Evolutionary conservation across 2,797 vertebrate genomes (phyloP), one percentile per base, ranked within the genome.

Genomic region (Delichon dasypus): DNA sequence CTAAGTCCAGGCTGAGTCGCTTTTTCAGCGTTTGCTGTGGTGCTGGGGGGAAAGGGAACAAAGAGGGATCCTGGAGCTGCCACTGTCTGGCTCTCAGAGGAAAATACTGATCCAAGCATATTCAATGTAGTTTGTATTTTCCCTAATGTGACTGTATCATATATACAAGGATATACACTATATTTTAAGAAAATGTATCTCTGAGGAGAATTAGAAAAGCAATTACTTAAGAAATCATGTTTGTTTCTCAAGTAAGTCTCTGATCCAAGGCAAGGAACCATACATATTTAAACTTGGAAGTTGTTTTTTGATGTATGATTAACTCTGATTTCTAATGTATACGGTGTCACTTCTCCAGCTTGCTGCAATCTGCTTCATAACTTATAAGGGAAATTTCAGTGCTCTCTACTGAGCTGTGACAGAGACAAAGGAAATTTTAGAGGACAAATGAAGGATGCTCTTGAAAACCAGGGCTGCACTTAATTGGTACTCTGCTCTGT

Each of bases 381-480:
- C 64, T 54, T 74, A 5, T 0, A 61, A 27, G 77, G 38, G 67
- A 85, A 90, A 86, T 84, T 72, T 79, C 80, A 79, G 67, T 57
- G 58, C 79, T 91, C 27, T 65, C 58, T 81, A 16, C 50, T 73
- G 79, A 89, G 74, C 62, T 81, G 82, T 82, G 74, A 38, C 89
- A 91, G 71, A 90, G 79, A 93, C 89, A 96, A 96, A 94, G 61
- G 77, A 76, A 85, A 94, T 85, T 84, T 91, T 82, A 93, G 88
- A 96, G 95, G 94, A 71, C 83, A 90, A 93, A 88, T 90, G 80
- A 94, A 95, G 94, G 77, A 93, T 85, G 80, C 30, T 48, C 22
- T 84, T 71, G 80, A 81, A 88, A 94, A 53, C n/a, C 36, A 20
- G 38, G 57, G 75, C 74, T 85, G 81, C n/a, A n/a, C n/a, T 68